A percentile compares a stretch with the other conserved stretches of the same genome.
Conservation (phyloP, 2,797 vertebrate genomes). For the Bradypus variegatus region DNA sequence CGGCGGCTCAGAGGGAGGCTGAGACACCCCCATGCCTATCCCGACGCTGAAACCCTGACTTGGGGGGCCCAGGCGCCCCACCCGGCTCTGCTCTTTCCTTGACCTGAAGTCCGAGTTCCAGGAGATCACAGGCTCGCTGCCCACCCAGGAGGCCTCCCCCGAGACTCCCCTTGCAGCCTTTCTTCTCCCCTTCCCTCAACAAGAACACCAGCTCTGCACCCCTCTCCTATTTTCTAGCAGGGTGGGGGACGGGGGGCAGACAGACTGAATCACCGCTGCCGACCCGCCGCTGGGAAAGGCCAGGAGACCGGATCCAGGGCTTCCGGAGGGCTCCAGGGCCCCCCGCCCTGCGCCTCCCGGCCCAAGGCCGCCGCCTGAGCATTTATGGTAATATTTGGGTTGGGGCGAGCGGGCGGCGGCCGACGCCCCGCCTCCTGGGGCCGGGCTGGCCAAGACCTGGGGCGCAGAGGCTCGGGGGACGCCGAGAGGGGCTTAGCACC, state of each 20-base stretch:
- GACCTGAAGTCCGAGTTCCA: not conserved
- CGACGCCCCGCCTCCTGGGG: conserved; percentile 45
- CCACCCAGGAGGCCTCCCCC: not conserved
- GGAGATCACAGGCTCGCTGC: not conserved
- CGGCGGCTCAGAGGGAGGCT: not conserved
- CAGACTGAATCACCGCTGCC: conserved; percentile 3
- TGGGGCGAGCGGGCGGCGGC: conserved; percentile 11
- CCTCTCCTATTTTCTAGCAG: not conserved
- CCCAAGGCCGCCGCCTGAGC: conserved; percentile 60
- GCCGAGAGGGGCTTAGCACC: not conserved
- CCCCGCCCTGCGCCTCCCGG: not conserved
- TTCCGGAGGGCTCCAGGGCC: conserved; percentile 33
- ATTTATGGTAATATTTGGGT: conserved; percentile 78
- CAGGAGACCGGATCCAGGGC: conserved; percentile 74
- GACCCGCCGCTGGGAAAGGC: conserved; percentile 61
- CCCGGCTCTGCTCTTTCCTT: not conserved
- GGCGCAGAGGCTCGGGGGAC: not conserved
- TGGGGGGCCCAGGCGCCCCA: not conserved
- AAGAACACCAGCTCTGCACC: not conserved
- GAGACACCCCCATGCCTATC: not conserved
- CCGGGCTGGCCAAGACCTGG: not conserved
- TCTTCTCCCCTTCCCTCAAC: not conserved
- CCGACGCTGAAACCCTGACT: not conserved
- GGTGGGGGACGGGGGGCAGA: too few relatives aligned
- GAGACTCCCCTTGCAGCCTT: not conserved